Conservation (phyloP, 2,113 vertebrate species). For the Ceuthmochares aereus region DNA sequence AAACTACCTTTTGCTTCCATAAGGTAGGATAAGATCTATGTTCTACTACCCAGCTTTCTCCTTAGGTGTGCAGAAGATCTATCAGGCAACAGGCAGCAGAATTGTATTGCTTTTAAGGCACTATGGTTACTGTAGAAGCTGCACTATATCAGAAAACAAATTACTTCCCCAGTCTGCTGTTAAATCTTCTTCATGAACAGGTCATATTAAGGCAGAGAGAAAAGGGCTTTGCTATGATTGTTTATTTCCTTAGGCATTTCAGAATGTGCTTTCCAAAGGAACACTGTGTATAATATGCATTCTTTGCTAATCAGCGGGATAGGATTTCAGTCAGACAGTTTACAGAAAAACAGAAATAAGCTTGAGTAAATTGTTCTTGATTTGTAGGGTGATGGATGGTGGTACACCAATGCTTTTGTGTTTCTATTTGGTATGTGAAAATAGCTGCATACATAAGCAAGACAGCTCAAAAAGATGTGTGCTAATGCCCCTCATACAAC, state of each 20-base stretch:
- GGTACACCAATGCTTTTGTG: not conserved
- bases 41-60: not conserved
- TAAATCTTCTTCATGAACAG: not conserved
- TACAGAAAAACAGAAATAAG: not conserved
- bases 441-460: not conserved
- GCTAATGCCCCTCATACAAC: not conserved
- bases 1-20: not conserved
- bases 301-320: conserved; percentile 56
- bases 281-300: not conserved
- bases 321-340: conserved; percentile 56
- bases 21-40: not conserved
- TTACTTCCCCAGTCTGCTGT: not conserved
- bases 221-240: not conserved
- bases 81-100: not conserved
- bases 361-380: conserved; percentile 8
- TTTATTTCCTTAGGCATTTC: conserved; percentile 44
- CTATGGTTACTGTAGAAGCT: not conserved
- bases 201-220: not conserved
- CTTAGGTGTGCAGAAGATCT: not conserved
- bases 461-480: not conserved
- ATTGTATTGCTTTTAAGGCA: not conserved
- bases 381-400: not conserved
- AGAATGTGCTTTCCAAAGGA: conserved; percentile 1
- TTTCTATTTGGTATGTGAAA: not conserved
- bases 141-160: not conserved